Evolutionary conservation across 2,113 vertebrate genomes (phyloP).

Genomic region (Leptobrachium leishanense): DNA sequence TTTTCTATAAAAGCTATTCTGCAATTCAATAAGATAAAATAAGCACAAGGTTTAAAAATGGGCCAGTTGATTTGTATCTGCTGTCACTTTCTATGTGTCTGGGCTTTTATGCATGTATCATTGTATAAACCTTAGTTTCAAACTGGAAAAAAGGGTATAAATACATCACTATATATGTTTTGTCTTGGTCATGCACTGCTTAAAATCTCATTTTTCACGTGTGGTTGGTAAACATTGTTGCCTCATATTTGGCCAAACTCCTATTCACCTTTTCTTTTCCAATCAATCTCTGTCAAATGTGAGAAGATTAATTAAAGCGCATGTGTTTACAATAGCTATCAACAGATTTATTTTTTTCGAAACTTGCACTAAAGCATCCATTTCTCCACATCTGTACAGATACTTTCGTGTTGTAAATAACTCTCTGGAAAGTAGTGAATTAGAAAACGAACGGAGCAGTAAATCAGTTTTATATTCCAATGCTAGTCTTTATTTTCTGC

Average conservation of each 20-base stretch:
- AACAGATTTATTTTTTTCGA: constrained; percentile 1
- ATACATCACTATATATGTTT: not conserved
- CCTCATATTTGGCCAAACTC: constrained; percentile 10
- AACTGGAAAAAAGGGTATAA: not conserved
- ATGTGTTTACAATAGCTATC: constrained; percentile 18
- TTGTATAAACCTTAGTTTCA: not conserved
- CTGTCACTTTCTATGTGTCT: no score
- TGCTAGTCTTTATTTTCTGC: no score
- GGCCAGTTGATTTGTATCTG: no score
- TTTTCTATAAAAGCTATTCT: no score
- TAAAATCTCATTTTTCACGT: not conserved
- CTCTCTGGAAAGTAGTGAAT: constrained; percentile 2
- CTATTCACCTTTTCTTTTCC: constrained; percentile 14
- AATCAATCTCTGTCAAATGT: constrained; percentile 30
- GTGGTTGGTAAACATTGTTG: not conserved
- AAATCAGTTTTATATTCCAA: not conserved
- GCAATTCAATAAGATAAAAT: no score
- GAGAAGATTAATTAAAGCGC: constrained; percentile 30
- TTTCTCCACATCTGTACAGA: constrained; percentile 7
- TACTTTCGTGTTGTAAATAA: constrained; percentile 4
- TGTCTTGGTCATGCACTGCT: not conserved
- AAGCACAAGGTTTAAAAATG: no score
- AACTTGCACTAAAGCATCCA: constrained; percentile 28
- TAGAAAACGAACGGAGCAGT: not conserved
- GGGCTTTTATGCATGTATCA: not conserved